These are phyloP conservation scores for Scaptomyza reducta DNA, from an alignment of 2,888 invertebrate species.

Conservation along the genomic window DNA sequence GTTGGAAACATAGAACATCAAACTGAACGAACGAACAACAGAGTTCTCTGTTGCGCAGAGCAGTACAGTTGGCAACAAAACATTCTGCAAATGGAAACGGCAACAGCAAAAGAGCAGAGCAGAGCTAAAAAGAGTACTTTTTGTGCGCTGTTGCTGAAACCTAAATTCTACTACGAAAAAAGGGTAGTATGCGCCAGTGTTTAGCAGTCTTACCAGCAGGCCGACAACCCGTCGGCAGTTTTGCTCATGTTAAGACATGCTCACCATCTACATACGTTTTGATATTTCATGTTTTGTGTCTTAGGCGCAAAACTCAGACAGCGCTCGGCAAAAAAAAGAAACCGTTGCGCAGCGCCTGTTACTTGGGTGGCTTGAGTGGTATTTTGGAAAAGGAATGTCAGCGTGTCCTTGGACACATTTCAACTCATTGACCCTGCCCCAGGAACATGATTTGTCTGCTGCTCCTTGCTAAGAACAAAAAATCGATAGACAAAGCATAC, in stretches of 20 bases:
- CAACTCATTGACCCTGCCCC: constrained; percentile 59
- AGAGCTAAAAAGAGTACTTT: constrained; percentile 48
- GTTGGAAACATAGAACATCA: constrained; percentile 64
- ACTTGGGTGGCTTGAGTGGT: constrained; percentile 17
- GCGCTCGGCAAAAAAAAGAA: constrained; percentile 5
- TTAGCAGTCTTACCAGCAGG: constrained; percentile 21
- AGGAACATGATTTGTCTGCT: constrained; percentile 39
- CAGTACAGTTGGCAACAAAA: constrained; percentile 82
- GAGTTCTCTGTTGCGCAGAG: constrained; percentile 34
- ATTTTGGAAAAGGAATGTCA: constrained; percentile 39
- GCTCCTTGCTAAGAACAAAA: constrained; percentile 51
- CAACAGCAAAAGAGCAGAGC: constrained; percentile 38
- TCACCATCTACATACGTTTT: constrained; percentile 7
- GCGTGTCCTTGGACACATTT: constrained; percentile 67
- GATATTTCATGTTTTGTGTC: constrained; percentile 23
- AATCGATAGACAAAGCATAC: constrained; percentile 59
- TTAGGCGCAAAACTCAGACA: constrained; percentile 44
- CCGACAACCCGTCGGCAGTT: neutral
- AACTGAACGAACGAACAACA: constrained; percentile 19
- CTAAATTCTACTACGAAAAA: constrained; percentile 48
- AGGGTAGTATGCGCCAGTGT: constrained; percentile 43
- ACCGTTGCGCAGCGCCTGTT: constrained; percentile 46
- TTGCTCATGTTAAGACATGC: constrained; percentile 21
- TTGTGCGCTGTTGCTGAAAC: constrained; percentile 32
- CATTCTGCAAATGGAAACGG: constrained; percentile 66